Evolutionary conservation across 2,888 invertebrate genomes (phyloP).

Genomic region (Melanophora roralis): DNA sequence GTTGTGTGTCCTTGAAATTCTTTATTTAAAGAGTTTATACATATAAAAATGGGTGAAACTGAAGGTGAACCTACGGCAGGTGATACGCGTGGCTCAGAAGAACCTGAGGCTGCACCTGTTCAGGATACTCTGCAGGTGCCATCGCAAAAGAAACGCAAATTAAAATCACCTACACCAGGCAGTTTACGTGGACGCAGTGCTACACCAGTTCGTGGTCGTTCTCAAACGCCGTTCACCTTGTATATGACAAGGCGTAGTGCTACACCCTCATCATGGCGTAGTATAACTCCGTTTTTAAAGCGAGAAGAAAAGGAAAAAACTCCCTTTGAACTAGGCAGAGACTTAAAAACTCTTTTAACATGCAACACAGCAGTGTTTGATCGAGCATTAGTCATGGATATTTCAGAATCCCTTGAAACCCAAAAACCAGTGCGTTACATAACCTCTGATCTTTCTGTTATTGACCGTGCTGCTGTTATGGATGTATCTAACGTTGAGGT

Average conservation of each 20-base stretch:
- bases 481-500: slow-evolving; percentile 78
- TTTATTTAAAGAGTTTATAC: slow-evolving; percentile 53
- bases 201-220: slow-evolving; percentile 76
- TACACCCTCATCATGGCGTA: slow-evolving; percentile 77
- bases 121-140: slow-evolving; percentile 75
- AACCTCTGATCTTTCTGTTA: slow-evolving; percentile 77
- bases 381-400: slow-evolving; percentile 77
- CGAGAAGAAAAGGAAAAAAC: slow-evolving; percentile 77
- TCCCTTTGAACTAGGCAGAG: slow-evolving; percentile 76
- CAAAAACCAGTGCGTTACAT: slow-evolving; percentile 77
- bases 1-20: slow-evolving; percentile 55
- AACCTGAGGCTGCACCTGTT: slow-evolving; percentile 72
- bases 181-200: slow-evolving; percentile 76
- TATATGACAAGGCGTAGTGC: slow-evolving; percentile 76
- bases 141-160: slow-evolving; percentile 73
- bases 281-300: slow-evolving; percentile 77
- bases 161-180: slow-evolving; percentile 76
- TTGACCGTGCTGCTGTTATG: slow-evolving; percentile 78
- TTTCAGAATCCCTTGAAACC: slow-evolving; percentile 74
- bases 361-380: slow-evolving; percentile 77
- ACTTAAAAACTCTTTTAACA: slow-evolving; percentile 73
- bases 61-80: slow-evolving; percentile 74
- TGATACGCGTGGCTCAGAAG: slow-evolving; percentile 71
- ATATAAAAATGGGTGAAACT: slow-evolving; percentile 73
- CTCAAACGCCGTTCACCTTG: slow-evolving; percentile 75